Evolutionary conservation across 2,797 vertebrate genomes (phyloP).

Genomic region (Peromyscus attwateri): DNA sequence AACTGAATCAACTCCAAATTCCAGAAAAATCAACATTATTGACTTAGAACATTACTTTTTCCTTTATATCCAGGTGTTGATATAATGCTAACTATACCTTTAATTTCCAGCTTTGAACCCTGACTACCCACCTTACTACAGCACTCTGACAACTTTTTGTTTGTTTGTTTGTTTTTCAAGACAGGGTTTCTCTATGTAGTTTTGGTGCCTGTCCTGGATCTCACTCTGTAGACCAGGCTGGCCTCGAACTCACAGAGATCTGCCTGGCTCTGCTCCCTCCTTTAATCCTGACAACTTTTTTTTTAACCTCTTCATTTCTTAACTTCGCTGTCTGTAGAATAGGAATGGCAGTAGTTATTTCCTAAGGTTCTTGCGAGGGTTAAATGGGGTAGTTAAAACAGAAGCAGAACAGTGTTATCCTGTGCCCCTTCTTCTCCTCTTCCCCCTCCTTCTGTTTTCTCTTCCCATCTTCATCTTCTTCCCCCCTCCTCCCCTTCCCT

Average conservation of each 20-base stretch:
- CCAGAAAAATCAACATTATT: background rate
- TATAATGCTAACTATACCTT: background rate
- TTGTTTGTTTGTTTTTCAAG: no score
- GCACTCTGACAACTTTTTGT: background rate
- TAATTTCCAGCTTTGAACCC: constrained; percentile 1
- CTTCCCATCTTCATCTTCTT: background rate
- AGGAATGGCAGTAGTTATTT: background rate
- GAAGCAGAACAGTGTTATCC: background rate
- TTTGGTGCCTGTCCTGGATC: no score
- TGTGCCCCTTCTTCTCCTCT: background rate
- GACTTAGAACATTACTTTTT: background rate
- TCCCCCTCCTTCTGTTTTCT: background rate
- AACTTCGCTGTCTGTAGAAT: background rate
- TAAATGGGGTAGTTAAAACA: background rate
- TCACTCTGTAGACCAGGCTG: no score
- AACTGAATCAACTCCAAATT: background rate
- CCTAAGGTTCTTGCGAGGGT: background rate
- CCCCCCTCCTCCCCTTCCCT: background rate
- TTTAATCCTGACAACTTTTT: no score
- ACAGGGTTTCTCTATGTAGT: no score
- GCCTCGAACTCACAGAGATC: no score
- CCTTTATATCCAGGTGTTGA: background rate
- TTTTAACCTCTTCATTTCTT: background rate
- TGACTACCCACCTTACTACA: background rate
- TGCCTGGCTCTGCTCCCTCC: no score